Evolutionary conservation across 2,797 vertebrate genomes (phyloP).

Genomic region (Falco columbarius): DNA sequence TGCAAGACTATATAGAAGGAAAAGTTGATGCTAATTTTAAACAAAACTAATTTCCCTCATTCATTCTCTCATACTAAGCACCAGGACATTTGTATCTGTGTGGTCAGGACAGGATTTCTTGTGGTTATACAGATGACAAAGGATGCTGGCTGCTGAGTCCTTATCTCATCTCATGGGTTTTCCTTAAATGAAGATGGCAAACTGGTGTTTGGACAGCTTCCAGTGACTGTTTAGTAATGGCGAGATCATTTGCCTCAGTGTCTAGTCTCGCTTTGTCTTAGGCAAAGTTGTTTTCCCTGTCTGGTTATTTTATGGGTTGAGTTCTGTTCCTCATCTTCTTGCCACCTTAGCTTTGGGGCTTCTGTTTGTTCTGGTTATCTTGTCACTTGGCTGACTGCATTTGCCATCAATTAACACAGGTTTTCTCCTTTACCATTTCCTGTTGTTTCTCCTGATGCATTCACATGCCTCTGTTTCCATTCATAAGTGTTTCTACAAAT

Average conservation of each 20-base stretch:
- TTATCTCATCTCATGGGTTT: neutral
- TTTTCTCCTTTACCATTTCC: neutral
- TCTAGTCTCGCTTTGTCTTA: neutral
- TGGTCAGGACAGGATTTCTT: neutral
- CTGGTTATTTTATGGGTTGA: neutral
- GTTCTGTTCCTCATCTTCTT: neutral
- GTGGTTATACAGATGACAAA: neutral
- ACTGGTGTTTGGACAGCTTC: neutral
- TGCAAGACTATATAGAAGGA: neutral
- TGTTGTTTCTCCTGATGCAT: neutral
- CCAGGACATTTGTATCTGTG: neutral
- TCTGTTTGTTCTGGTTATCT: neutral
- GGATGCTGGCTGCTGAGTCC: neutral
- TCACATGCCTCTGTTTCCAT: neutral
- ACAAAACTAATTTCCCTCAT: neutral
- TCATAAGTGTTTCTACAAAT: neutral
- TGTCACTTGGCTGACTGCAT: neutral
- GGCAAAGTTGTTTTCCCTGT: neutral
- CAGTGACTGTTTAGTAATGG: neutral
- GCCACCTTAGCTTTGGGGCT: neutral
- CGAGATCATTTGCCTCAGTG: neutral
- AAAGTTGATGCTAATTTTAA: conserved; percentile 3
- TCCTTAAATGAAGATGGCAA: neutral
- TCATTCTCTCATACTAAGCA: neutral
- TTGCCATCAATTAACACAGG: neutral